phyloP scores from a whole-genome alignment of 1,140 invertebrate species.

The Drosophila subobscura region DNA sequence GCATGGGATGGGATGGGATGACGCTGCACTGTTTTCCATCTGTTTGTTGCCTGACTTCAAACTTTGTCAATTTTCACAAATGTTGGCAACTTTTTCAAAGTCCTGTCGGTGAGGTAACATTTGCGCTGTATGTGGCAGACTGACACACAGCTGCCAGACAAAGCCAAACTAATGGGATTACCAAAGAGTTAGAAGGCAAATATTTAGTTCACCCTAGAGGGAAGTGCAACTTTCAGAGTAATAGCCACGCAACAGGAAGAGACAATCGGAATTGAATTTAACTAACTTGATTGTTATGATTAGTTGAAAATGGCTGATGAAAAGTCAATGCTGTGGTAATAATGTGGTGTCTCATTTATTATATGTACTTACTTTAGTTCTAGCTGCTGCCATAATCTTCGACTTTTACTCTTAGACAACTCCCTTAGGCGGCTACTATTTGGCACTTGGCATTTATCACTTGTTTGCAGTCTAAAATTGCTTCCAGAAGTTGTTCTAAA shows the following conservation, averaged over 20 bases:
- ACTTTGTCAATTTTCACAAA: constrained; percentile 63
- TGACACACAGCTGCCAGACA: constrained; percentile 25
- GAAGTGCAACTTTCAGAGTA: neutral
- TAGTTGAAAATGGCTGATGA: too few species aligned
- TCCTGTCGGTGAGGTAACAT: constrained; percentile 51
- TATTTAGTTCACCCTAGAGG: neutral
- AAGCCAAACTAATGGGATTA: constrained; percentile 26
- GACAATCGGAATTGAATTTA: neutral
- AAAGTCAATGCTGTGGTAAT: too few species aligned
- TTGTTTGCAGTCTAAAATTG: too few species aligned
- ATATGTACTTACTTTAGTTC: too few species aligned
- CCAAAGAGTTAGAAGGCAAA: constrained; percentile 16
- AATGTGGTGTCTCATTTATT: too few species aligned
- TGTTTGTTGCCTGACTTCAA: constrained; percentile 49
- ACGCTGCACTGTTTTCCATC: constrained; percentile 52
- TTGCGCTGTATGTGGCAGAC: constrained; percentile 19
- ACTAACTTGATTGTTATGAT: too few species aligned
- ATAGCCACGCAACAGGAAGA: constrained; percentile 6
- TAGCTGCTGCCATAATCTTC: too few species aligned
- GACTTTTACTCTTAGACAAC: too few species aligned
- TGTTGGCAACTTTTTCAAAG: constrained; percentile 53
- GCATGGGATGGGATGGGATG: neutral
- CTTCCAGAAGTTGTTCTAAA: too few species aligned
- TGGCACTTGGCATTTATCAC: too few species aligned
- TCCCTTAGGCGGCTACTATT: too few species aligned